A percentile compares a stretch with the other conserved stretches of the same genome.
phyloP scores from a whole-genome alignment of 2,797 vertebrate species.

The Monodelphis domestica region DNA sequence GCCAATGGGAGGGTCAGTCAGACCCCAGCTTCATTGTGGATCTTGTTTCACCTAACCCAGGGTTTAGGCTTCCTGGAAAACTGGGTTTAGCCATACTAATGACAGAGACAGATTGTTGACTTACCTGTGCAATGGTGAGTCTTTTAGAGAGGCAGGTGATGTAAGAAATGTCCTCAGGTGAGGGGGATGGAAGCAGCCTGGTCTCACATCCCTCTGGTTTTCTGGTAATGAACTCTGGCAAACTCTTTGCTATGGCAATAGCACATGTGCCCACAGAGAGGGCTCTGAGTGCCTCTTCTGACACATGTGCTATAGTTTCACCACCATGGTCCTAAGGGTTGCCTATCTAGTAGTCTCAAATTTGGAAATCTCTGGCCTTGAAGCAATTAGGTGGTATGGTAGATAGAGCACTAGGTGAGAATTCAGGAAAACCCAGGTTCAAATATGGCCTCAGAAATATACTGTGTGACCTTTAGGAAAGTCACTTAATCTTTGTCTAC shows the following conservation, averaged over 20 bases:
- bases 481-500: not conserved
- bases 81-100: not conserved
- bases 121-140: not conserved
- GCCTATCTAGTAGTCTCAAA: not conserved
- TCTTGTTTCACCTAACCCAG: constrained; percentile 13
- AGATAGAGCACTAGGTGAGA: no score
- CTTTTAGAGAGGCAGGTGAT: not conserved
- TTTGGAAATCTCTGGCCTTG: not conserved
- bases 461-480: not conserved
- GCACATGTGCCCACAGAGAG: no score
- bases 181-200: no score
- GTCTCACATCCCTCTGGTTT: no score
- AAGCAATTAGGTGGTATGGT: not conserved
- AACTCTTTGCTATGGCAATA: no score
- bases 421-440: not conserved
- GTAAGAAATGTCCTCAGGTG: no score
- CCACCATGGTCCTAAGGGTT: not conserved
- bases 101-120: not conserved
- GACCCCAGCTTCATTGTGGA: not conserved
- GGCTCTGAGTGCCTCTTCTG: no score
- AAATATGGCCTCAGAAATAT: not conserved
- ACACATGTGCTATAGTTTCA: no score
- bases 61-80: not conserved
- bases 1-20: no score
- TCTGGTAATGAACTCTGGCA: no score